Conservation (phyloP, 2,888 invertebrate species). For the Apomyelois bistriatella region DNA sequence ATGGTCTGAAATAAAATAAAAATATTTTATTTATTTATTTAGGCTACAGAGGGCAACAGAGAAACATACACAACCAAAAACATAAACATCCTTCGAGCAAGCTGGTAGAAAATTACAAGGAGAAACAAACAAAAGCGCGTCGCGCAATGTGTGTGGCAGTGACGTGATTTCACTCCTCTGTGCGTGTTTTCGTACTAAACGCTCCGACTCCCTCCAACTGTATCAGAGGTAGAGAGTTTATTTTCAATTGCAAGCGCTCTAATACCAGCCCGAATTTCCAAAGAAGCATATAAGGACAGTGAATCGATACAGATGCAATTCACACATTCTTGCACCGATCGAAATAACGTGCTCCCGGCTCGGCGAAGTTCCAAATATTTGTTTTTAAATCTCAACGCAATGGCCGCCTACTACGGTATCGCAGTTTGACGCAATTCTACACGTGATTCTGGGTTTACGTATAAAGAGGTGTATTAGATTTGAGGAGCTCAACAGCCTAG, state of each 20-base stretch:
- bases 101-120: too few relatives aligned
- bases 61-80: too few relatives aligned
- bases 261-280: neutral
- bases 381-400: conserved; percentile 17
- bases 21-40: too few relatives aligned
- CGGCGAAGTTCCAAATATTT: conserved; percentile 33
- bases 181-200: too few relatives aligned
- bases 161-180: too few relatives aligned
- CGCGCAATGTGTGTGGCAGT: too few relatives aligned
- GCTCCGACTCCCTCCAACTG: too few relatives aligned
- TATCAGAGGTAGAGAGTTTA: too few relatives aligned
- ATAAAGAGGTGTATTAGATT: neutral
- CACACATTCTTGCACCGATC: conserved; percentile 12
- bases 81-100: too few relatives aligned
- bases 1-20: too few relatives aligned
- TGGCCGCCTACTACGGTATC: neutral
- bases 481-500: neutral
- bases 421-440: neutral
- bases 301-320: conserved; percentile 7
- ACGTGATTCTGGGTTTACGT: neutral
- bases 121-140: too few relatives aligned
- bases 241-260: neutral
- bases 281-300: conserved; percentile 11
- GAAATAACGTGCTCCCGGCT: conserved; percentile 16
- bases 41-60: too few relatives aligned